Evolutionary conservation across 2,113 vertebrate species (phyloP).

Genomic region (Ammospiza nelsoni): DNA sequence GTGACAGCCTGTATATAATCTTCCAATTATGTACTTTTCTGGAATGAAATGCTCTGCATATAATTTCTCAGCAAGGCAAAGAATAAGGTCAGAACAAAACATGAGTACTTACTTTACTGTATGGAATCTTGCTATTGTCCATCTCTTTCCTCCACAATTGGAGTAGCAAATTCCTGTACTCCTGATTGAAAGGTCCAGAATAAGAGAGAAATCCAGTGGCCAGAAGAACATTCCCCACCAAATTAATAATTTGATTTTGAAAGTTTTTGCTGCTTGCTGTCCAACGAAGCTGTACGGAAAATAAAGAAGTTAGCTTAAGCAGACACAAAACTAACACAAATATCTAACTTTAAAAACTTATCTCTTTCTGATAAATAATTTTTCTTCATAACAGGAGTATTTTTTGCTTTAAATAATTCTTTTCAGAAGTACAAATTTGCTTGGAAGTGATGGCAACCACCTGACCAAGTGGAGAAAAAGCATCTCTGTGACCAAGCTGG

Average conservation of each 20-base stretch:
- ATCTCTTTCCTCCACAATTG: constrained; percentile 82
- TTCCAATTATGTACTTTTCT: neutral
- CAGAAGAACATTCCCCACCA: constrained; percentile 85
- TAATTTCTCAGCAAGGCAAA: neutral
- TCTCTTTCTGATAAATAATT: neutral
- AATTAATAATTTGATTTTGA: constrained; percentile 78
- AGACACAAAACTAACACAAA: neutral
- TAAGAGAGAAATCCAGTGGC: constrained; percentile 87
- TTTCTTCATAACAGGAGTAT: neutral
- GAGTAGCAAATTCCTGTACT: constrained; percentile 81
- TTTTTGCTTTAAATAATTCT: neutral
- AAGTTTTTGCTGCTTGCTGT: constrained; percentile 82
- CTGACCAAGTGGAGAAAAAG: neutral
- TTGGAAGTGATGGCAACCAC: neutral
- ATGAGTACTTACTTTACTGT: constrained; percentile 69
- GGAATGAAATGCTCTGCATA: neutral
- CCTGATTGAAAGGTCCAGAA: constrained; percentile 86
- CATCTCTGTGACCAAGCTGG: neutral
- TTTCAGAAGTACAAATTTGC: neutral
- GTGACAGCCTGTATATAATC: neutral
- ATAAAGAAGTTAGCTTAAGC: neutral
- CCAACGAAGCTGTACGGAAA: constrained; percentile 78
- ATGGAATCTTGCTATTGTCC: constrained; percentile 72
- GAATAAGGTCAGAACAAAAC: neutral
- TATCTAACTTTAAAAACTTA: neutral